Base-by-base conservation (phyloP, 1,140 invertebrate species). In the Myzus persicae region DNA sequence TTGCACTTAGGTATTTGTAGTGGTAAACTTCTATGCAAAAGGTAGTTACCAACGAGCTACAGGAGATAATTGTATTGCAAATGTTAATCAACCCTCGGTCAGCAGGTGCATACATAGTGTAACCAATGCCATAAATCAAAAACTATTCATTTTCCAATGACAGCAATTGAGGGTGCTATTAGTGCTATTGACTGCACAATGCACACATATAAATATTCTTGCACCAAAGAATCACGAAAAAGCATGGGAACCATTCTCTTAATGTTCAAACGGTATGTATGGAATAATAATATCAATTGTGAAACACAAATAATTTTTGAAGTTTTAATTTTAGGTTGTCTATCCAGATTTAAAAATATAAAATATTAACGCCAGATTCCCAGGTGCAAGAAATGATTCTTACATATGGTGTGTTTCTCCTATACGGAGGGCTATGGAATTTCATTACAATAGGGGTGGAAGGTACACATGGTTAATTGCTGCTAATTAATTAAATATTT, bases 191-290 rank as follows among this genome's bases (percentile, higher is more conserved):
- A n/a, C n/a, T n/a, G n/a, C n/a, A 48, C 44, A 44, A 44, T 44
- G 44, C 44, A n/a, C n/a, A n/a, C n/a, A n/a, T n/a, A n/a, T n/a
- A n/a, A n/a, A n/a, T n/a, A n/a, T n/a, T n/a, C n/a, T n/a, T n/a
- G n/a, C n/a, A n/a, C n/a, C n/a, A n/a, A n/a, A n/a, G n/a, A n/a
- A n/a, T n/a, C n/a, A n/a, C n/a, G n/a, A n/a, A n/a, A n/a, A n/a
- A n/a, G n/a, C 95, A 95, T 94, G 93, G 91, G 48, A 95, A 95
- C 88, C 94, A 95, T 94, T 94, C 94, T 6, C 94, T 95, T 51
- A 95, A 95, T 93, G 94, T 94, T 7, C 94, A 95, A 94, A 90
- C 94, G 87, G 94, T 94, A 93, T 93, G n/a, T 88, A 44, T 31
- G 48, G 67, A 76, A 76, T n/a, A n/a, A 48, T 48, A 48, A 36